Base-by-base conservation (phyloP, 2,888 invertebrate species). In the Torymus texanus region DNA sequence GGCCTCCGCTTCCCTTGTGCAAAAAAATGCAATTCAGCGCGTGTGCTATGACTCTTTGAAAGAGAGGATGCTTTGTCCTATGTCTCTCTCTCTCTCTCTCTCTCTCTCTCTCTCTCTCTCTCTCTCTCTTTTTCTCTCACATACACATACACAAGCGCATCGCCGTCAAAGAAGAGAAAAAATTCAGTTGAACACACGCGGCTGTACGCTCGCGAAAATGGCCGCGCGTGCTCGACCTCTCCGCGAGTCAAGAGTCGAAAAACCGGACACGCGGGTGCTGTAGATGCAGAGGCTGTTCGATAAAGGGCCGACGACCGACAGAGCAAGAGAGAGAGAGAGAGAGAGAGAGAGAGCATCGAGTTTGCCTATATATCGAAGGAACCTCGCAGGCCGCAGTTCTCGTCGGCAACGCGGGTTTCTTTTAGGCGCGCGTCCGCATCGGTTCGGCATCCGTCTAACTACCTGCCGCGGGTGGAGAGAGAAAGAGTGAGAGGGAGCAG, bases 391-490 rank as follows among this genome's bases (percentile, higher is more conserved):
- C 24, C n/a, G 56, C 13, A 18, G 51, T 51, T 66, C 56, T 18
- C 11, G 74, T 8, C 41, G 41, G 8, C 41, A 41, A 41, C 41
- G 41, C 8, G 41, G 41, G 41, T 8, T 41, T 41, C 41, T 41
- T 41, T 41, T 5, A 41, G 41, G 41, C 41, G 41, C 41, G 41
- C 41, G 41, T 41, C 10, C 41, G 41, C 41, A 41, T 41, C 41
- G 41, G 41, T 8, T 41, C 41, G 41, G 41, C 8, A 41, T 41
- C 41, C 41, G 41, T 41, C 41, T 41, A 41, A 41, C 41, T 41
- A 41, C 41, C 41, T 41, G 41, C 41, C 41, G 41, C 41, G 41
- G 8, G 41, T 41, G 10, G 85, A 87, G 65, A 51, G 41, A 66
- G 50, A 51, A 24, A 61, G 61, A 61, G 24, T 24, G 24, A 61